phyloP scores from a whole-genome alignment of 2,113 vertebrate species.

The Clarias magur region DNA sequence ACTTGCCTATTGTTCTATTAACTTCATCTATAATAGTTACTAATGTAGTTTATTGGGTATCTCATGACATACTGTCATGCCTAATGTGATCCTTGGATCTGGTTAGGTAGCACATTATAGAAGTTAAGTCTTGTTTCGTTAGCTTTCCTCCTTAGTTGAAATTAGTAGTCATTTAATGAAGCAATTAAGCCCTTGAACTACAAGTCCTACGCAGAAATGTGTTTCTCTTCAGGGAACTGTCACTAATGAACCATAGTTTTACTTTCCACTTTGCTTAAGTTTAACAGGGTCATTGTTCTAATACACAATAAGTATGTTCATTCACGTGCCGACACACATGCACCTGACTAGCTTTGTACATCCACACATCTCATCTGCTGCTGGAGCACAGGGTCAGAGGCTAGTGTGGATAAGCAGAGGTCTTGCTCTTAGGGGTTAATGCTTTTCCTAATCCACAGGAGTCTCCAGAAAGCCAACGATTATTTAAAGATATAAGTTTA shows the following conservation, averaged over 20 bases:
- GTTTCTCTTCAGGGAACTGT: background rate
- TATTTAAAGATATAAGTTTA: background rate
- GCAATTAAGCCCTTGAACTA: background rate
- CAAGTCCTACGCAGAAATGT: background rate
- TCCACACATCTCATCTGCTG: conserved; percentile 34
- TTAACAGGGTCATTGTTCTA: background rate
- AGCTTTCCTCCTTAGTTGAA: background rate
- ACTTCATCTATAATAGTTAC: background rate
- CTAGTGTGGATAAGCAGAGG: conserved; percentile 47
- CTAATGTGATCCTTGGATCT: conserved; percentile 11
- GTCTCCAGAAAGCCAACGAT: conserved; percentile 36
- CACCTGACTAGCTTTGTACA: conserved; percentile 6
- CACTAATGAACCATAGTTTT: background rate
- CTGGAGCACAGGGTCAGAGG: conserved; percentile 48
- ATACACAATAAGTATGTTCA: background rate
- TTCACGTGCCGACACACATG: conserved; percentile 10
- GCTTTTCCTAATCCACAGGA: conserved; percentile 56
- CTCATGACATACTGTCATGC: conserved; percentile 10
- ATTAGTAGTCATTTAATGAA: background rate
- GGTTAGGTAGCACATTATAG: background rate
- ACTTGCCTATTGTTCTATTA: background rate
- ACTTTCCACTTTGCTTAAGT: background rate
- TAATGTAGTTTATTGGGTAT: conserved; percentile 10
- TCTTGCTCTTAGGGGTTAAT: conserved; percentile 36
- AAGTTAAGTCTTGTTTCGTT: conserved; percentile 9